Base-by-base conservation (phyloP, 1,140 invertebrate species). In the Bombus pyrosoma region DNA sequence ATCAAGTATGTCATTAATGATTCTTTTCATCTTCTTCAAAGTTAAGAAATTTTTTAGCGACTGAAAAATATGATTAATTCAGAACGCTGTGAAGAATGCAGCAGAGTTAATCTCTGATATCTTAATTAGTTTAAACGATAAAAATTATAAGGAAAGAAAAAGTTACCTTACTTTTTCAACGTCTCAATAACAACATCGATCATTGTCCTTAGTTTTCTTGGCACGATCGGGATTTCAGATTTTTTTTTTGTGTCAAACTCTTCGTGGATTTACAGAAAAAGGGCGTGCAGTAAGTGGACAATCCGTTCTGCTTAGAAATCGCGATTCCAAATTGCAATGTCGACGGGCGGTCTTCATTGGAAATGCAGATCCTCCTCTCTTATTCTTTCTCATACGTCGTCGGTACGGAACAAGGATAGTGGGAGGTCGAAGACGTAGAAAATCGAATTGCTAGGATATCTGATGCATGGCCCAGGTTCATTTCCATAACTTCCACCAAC, bases 391-490 rank as follows among this genome's bases (percentile, higher is more conserved):
- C n/a, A 18, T 6, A n/a, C 37, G 25, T 22, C 3, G 25, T 9
- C 9, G 28, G 57, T 1, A 39, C 13, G 41, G 62, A 64, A 75
- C 32, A 41, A 9, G n/a, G 9, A 53, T 3, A 57, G 4, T 10
- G n/a, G 47, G n/a, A 22, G 9, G 5, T 12, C 37, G 32, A 71
- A 72, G 39, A 80, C 68, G 34, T 34, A 39, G 83, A 28, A 53
- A 85, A 85, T 85, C 83, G 77, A 85, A 80, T 32, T 28, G 77
- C 28, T 12, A 0, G 80, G 41, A 80, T 80, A 64, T 80, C 41
- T 12, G 83, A 85, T 73, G 68, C 57, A 85, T 18, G 37, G n/a
- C 15, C 5, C 28, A 18, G 18, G 47, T 18, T 85, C 83, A 47
- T 85, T 85, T 85, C 83, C 68, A 80, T 80, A 85, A 80, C 77